Evolutionary conservation across 1,140 invertebrate genomes (phyloP).

Genomic region (Cydia strobilella): DNA sequence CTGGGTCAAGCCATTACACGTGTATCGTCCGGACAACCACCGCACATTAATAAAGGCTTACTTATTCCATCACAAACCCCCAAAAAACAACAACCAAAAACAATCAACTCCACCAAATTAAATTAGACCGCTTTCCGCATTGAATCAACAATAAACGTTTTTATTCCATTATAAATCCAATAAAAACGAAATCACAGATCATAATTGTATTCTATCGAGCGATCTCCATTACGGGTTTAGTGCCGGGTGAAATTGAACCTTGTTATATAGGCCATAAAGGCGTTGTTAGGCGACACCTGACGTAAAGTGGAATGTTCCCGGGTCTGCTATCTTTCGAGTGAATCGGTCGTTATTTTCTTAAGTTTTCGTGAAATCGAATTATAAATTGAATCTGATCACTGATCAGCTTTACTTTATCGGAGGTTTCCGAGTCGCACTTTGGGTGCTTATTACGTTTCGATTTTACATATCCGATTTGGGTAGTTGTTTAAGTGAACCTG

Average conservation of each 20-base stretch:
- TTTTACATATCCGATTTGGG: neutral
- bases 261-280: neutral
- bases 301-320: slow-evolving; percentile 11
- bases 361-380: slow-evolving; percentile 3
- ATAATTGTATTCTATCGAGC: slow-evolving; percentile 26
- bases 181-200: slow-evolving; percentile 31
- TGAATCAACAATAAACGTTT: slow-evolving; percentile 28
- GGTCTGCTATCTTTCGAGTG: slow-evolving; percentile 7
- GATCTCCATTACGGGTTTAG: slow-evolving; percentile 10
- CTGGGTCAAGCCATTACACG: neutral
- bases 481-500: neutral
- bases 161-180: slow-evolving; percentile 33
- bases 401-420: slow-evolving; percentile 19
- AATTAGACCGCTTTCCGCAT: slow-evolving; percentile 17
- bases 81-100: slow-evolving; percentile 11
- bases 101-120: slow-evolving; percentile 20
- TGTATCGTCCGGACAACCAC: neutral
- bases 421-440: neutral
- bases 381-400: slow-evolving; percentile 10
- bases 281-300: neutral
- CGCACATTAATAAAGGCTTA: neutral
- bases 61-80: neutral
- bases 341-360: slow-evolving; percentile 23
- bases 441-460: slow-evolving; percentile 12
- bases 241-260: neutral